phyloP scores from a whole-genome alignment of 2,797 vertebrate genomes.

The Silurus aristotelis region DNA sequence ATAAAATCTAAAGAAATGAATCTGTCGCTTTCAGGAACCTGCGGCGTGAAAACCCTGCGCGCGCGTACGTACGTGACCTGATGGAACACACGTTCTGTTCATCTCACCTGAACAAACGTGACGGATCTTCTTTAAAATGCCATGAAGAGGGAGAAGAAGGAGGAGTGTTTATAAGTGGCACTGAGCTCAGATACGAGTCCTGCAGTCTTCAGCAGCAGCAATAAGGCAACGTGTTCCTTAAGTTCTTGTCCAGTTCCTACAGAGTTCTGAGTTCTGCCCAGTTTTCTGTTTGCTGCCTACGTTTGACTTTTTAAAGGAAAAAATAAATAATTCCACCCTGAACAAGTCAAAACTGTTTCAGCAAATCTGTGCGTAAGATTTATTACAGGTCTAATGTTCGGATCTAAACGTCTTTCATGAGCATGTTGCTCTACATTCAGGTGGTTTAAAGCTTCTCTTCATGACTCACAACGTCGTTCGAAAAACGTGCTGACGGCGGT shows the following conservation, averaged over 20 bases:
- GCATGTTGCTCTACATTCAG: not conserved
- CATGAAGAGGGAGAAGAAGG: not conserved
- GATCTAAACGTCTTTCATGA: not conserved
- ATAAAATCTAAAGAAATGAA: not conserved
- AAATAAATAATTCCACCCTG: not conserved
- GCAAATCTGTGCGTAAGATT: not conserved
- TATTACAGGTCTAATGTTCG: not conserved
- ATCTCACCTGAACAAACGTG: not conserved
- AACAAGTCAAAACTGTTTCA: not conserved
- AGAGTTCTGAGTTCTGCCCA: too few relatives aligned
- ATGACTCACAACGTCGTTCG: not conserved
- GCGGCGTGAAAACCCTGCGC: not conserved
- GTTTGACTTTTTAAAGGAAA: not conserved
- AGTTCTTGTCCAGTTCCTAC: not conserved
- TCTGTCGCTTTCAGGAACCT: not conserved
- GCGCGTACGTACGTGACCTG: conserved; percentile 22
- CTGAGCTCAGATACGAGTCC: not conserved
- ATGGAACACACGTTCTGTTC: conserved; percentile 12
- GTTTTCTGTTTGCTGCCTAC: not conserved
- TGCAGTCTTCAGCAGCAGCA: not conserved
- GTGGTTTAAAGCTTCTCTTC: not conserved
- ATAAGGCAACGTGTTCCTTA: not conserved
- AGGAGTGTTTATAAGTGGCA: not conserved
- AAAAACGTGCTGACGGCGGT: not conserved
- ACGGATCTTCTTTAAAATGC: conserved; percentile 2